These are phyloP conservation scores for Nothocercus julius DNA, from an alignment of 2,113 vertebrate species.

Conservation along the genomic window DNA sequence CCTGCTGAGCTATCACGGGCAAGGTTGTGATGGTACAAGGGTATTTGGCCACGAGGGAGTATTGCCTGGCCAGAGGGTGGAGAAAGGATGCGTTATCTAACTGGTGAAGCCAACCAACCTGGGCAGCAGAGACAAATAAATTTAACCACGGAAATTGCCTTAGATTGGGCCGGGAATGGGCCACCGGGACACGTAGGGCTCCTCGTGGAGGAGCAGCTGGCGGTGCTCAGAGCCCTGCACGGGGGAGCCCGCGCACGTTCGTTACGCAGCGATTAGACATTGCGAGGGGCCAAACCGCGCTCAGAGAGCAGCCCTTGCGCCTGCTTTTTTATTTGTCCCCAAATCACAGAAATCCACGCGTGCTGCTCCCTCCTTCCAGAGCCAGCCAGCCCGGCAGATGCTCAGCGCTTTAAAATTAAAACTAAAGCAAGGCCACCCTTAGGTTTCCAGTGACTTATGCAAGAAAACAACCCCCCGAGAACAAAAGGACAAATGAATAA, in stretches of 20 bases:
- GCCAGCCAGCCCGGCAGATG: neutral
- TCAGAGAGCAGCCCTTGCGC: neutral
- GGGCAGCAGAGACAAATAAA: neutral
- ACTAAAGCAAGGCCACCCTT: constrained; percentile 31
- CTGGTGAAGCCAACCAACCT: neutral
- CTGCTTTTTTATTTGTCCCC: constrained; percentile 7
- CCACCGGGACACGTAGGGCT: rapidly evolving
- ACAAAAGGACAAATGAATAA: constrained; percentile 21
- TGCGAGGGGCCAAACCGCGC: neutral
- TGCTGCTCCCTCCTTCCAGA: neutral
- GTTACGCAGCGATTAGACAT: neutral
- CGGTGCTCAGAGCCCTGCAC: neutral
- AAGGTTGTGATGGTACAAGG: neutral
- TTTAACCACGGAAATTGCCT: neutral
- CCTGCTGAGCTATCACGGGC: neutral
- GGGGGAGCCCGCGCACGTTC: neutral
- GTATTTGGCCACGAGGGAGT: neutral
- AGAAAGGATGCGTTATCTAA: neutral
- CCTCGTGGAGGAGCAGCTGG: neutral
- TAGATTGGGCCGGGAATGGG: neutral
- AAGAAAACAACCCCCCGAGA: neutral
- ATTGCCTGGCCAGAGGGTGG: neutral
- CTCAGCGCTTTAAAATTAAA: constrained; percentile 41
- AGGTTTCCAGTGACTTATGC: constrained; percentile 40
- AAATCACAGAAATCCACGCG: neutral